Percentiles rank a stretch among this genome's conserved stretches.
Evolutionary conservation across 2,888 invertebrate genomes (phyloP).

Genomic region (Himalopsyche kuldschensis): DNA sequence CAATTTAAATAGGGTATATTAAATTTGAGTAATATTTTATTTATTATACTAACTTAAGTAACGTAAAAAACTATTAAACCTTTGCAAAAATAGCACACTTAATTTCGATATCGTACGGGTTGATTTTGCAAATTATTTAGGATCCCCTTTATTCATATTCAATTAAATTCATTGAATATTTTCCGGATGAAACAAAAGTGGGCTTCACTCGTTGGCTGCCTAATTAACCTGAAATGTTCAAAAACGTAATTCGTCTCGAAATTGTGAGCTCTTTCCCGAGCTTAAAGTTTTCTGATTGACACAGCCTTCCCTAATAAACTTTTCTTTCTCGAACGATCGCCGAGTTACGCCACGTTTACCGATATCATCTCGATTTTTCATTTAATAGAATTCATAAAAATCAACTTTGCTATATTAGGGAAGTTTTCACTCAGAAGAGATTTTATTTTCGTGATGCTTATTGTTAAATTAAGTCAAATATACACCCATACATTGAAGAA

Average conservation of each 20-base stretch:
- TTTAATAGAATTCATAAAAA: not conserved
- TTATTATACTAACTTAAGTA: no score
- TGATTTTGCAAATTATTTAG: not conserved
- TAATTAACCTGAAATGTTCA: slow-evolving; percentile 16
- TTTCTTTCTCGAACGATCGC: not conserved
- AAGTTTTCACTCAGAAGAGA: not conserved
- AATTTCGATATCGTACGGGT: no score
- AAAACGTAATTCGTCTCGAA: slow-evolving; percentile 26
- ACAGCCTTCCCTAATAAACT: not conserved
- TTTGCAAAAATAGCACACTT: no score
- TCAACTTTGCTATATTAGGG: not conserved
- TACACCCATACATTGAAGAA: no score
- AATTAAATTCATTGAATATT: not conserved
- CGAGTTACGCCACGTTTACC: not conserved
- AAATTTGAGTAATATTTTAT: no score
- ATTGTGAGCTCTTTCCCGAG: not conserved
- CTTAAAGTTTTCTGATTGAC: not conserved
- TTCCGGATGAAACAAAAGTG: not conserved
- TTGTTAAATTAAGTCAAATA: no score
- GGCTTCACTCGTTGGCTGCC: slow-evolving; percentile 12
- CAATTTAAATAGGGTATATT: no score
- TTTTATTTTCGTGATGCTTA: not conserved
- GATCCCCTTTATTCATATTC: not conserved
- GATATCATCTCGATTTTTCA: not conserved
- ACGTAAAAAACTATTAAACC: no score